A percentile compares a stretch with the other conserved stretches of the same genome.
Conservation (phyloP, 2,113 vertebrate genomes). For the Cryptoleucopteryx plumbea region DNA sequence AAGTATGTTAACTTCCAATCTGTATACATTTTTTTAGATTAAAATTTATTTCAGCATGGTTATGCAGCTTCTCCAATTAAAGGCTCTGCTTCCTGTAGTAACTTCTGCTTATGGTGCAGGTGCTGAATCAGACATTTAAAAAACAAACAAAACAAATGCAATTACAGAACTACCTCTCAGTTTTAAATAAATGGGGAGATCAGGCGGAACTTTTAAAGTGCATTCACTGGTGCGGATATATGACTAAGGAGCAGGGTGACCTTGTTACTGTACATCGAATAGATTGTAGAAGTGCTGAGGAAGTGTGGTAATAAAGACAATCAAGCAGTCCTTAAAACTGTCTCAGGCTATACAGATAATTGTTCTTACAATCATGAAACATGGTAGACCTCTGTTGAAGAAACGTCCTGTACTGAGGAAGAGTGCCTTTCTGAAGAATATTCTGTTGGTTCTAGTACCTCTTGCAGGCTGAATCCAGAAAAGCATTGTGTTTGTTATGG, state of each 20-base stretch:
- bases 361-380: background rate
- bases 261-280: background rate
- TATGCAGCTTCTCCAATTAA: background rate
- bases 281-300: background rate
- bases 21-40: background rate
- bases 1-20: slow-evolving; percentile 89
- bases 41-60: background rate
- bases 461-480: background rate
- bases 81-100: background rate
- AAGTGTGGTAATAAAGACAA: background rate
- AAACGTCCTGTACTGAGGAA: background rate
- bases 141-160: background rate
- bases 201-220: background rate
- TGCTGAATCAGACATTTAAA: background rate
- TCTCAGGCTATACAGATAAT: background rate
- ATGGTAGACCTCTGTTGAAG: background rate
- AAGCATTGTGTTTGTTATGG: background rate
- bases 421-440: background rate
- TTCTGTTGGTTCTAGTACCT: background rate
- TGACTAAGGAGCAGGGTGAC: background rate
- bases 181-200: background rate
- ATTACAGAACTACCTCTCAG: background rate
- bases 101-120: background rate
- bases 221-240: background rate
- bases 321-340: background rate